Evolutionary conservation across 2,113 vertebrate species (phyloP).

Genomic region (Hemiscyllium ocellatum): DNA sequence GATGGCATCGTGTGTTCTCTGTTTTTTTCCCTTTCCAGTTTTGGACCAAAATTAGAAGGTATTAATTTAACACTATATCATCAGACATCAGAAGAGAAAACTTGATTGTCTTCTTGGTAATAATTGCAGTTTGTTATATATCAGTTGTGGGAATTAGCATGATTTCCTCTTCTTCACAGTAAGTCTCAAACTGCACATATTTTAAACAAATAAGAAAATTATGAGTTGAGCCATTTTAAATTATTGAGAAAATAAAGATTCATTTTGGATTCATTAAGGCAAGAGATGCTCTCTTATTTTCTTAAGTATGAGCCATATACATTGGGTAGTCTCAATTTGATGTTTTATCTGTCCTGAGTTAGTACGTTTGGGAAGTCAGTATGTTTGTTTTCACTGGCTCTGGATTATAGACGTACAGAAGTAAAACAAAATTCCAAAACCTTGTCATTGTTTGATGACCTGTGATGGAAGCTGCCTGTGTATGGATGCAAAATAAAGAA

Average conservation of each 20-base stretch:
- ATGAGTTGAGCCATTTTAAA: not conserved
- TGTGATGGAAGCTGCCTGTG: not conserved
- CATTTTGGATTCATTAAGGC: not conserved
- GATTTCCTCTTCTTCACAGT: not conserved
- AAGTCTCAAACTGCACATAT: not conserved
- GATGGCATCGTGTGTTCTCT: not conserved
- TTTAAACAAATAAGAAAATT: not conserved
- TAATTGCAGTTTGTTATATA: not conserved
- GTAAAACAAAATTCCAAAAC: not conserved
- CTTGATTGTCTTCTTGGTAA: not conserved
- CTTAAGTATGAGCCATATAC: not conserved
- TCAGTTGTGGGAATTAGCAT: not conserved
- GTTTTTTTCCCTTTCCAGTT: not conserved
- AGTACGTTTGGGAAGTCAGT: not conserved
- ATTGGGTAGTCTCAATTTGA: not conserved
- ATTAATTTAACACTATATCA: not conserved
- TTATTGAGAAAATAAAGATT: not conserved
- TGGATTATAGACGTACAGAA: not conserved
- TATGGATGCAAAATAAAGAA: not conserved
- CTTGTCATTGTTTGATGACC: not conserved
- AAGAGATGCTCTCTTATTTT: not conserved
- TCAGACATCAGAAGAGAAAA: not conserved
- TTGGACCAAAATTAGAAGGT: not conserved
- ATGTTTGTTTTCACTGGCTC: not conserved
- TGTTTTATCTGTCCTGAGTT: not conserved